A percentile compares a stretch with the other conserved stretches of the same genome.
These are phyloP conservation scores for Menidia beryllina DNA, from an alignment of 2,113 vertebrate genomes.

Conservation along the genomic window DNA sequence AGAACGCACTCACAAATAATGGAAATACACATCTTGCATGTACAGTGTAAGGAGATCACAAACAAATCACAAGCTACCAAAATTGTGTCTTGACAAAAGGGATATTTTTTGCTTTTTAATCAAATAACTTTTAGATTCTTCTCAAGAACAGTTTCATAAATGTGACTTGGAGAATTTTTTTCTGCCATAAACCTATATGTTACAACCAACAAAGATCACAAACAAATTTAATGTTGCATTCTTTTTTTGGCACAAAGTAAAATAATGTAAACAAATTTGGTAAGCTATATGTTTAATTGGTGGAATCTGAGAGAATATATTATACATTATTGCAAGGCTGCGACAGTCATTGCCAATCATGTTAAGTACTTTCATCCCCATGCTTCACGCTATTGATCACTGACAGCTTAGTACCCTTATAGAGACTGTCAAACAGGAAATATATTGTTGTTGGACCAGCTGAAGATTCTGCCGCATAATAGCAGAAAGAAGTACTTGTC, in stretches of 20 bases:
- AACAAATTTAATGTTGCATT: no score
- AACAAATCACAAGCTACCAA: background rate
- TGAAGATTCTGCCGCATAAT: no score
- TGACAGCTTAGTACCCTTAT: background rate
- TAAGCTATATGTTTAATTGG: background rate
- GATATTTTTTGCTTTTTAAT: background rate
- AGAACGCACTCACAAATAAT: background rate
- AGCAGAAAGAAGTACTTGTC: no score
- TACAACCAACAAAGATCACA: no score
- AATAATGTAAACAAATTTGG: background rate
- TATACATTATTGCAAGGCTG: background rate
- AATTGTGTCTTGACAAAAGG: background rate
- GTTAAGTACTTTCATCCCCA: background rate
- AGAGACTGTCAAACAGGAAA: background rate
- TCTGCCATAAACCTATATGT: no score
- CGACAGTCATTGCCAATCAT: conserved; percentile 2
- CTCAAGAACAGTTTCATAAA: no score
- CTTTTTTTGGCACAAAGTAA: background rate
- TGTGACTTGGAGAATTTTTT: background rate
- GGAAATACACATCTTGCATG: conserved; percentile 2
- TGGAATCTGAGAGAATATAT: conserved; percentile 8
- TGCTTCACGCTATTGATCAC: background rate
- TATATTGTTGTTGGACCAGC: background rate
- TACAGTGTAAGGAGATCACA: background rate
- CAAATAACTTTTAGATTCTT: background rate